Conservation (phyloP, 2,888 invertebrate species). For the Hydropsyche betteni region DNA sequence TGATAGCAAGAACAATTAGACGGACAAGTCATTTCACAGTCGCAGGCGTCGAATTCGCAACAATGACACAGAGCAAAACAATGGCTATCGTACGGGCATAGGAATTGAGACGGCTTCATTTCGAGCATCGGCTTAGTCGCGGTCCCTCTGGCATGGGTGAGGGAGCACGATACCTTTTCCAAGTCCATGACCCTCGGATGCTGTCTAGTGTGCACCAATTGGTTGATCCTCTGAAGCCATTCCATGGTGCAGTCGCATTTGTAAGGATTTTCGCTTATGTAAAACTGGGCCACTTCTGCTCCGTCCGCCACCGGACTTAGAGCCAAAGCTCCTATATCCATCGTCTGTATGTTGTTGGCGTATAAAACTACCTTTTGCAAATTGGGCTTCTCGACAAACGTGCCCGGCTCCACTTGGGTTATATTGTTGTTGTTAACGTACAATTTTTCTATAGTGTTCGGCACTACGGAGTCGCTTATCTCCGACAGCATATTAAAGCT, state of each 20-base stretch:
- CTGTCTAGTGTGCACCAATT: slow-evolving; percentile 77
- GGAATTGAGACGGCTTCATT: slow-evolving; percentile 78
- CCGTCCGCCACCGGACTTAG: slow-evolving; percentile 73
- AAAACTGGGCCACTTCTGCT: slow-evolving; percentile 80
- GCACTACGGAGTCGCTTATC: slow-evolving; percentile 73
- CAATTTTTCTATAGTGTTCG: slow-evolving; percentile 76
- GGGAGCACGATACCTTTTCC: slow-evolving; percentile 78
- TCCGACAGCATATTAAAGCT: slow-evolving; percentile 77
- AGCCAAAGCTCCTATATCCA: slow-evolving; percentile 78
- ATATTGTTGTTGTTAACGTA: slow-evolving; percentile 80
- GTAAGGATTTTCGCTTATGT: slow-evolving; percentile 84
- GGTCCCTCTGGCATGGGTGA: slow-evolving; percentile 73
- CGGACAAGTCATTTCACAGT: slow-evolving; percentile 91
- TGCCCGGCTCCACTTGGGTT: slow-evolving; percentile 72
- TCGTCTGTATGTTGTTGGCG: slow-evolving; percentile 76
- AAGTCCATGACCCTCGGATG: slow-evolving; percentile 83
- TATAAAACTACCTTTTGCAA: slow-evolving; percentile 79
- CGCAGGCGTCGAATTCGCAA: slow-evolving; percentile 89
- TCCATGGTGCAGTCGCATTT: slow-evolving; percentile 89
- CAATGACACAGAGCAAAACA: slow-evolving; percentile 90
- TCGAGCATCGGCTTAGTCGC: slow-evolving; percentile 77
- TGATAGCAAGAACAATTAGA: slow-evolving; percentile 86
- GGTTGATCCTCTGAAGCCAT: slow-evolving; percentile 84
- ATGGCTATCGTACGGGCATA: slow-evolving; percentile 82
- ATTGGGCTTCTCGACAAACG: slow-evolving; percentile 74